Conservation (phyloP, 2,888 invertebrate genomes). For the Oscheius onirici region DNA sequence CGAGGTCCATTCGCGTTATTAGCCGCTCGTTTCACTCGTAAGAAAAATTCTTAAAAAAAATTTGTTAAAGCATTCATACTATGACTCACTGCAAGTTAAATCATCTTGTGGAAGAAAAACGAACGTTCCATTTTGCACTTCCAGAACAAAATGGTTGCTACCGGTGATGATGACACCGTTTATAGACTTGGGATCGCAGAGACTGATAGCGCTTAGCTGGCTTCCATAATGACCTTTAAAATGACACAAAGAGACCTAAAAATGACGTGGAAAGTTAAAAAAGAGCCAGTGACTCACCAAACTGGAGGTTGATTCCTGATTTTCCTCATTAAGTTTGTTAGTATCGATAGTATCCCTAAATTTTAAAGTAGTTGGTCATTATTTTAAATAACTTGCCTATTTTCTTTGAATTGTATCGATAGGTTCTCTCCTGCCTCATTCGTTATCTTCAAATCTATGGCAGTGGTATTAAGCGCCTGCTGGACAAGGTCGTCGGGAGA, state of each 20-base stretch:
- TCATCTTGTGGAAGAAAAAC: slow-evolving; percentile 32
- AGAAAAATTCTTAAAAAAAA: slow-evolving; percentile 14
- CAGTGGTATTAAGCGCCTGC: slow-evolving; percentile 1
- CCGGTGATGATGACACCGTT: slow-evolving; percentile 26
- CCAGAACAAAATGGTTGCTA: slow-evolving; percentile 33
- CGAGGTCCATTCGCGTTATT: slow-evolving; percentile 20
- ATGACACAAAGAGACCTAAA: slow-evolving; percentile 46
- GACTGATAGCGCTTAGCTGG: slow-evolving; percentile 16
- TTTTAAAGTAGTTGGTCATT: not conserved
- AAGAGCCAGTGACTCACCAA: slow-evolving; percentile 26
- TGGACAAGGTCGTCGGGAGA: slow-evolving; percentile 23
- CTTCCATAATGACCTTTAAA: slow-evolving; percentile 35
- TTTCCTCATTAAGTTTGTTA: not conserved
- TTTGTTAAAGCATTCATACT: not conserved
- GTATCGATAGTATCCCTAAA: slow-evolving; percentile 9
- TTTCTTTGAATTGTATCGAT: not conserved
- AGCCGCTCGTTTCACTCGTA: slow-evolving; percentile 21
- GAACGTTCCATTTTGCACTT: slow-evolving; percentile 32
- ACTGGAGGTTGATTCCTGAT: slow-evolving; percentile 32
- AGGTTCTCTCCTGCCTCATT: slow-evolving; percentile 12
- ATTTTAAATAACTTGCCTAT: not conserved
- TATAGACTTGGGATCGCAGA: slow-evolving; percentile 15
- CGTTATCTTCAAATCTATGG: slow-evolving; percentile 16
- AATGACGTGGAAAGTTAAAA: not conserved
- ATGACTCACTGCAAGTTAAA: slow-evolving; percentile 28